Conservation (phyloP, 1,140 invertebrate species). For the Bombus cullumanus region DNA sequence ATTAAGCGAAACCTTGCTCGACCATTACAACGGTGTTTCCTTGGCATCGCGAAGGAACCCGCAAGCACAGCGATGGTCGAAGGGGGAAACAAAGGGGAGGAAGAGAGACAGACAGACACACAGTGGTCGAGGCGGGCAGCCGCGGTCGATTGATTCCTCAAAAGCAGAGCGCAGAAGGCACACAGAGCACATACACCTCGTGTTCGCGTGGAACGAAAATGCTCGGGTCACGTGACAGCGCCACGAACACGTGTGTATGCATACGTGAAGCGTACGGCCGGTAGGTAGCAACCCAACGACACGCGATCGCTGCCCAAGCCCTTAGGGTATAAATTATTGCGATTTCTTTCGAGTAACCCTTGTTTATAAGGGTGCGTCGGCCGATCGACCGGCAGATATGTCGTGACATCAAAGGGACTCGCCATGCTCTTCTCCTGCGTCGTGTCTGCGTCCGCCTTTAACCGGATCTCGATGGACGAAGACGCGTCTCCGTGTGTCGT, state of each 20-base stretch:
- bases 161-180: constrained; percentile 24
- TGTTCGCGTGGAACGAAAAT: constrained; percentile 64
- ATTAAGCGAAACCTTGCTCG: no score
- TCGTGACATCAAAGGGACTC: constrained; percentile 80
- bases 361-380: constrained; percentile 73
- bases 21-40: not conserved
- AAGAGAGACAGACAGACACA: no score
- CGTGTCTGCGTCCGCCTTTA: constrained; percentile 19
- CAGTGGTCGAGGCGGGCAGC: not conserved
- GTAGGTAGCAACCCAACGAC: constrained; percentile 70
- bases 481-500: constrained; percentile 1
- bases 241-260: constrained; percentile 57
- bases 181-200: constrained; percentile 19
- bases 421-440: constrained; percentile 49
- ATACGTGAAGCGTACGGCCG: constrained; percentile 45
- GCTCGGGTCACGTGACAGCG: constrained; percentile 63
- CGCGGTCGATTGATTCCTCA: constrained; percentile 61
- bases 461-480: constrained; percentile 55
- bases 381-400: constrained; percentile 75
- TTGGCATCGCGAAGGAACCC: no score
- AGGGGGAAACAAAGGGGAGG: not conserved
- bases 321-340: constrained; percentile 81
- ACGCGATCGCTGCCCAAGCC: constrained; percentile 79
- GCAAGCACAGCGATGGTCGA: not conserved
- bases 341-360: constrained; percentile 81